Conservation (phyloP, 2,888 invertebrate genomes). For the Hoplodrina blanda region DNA sequence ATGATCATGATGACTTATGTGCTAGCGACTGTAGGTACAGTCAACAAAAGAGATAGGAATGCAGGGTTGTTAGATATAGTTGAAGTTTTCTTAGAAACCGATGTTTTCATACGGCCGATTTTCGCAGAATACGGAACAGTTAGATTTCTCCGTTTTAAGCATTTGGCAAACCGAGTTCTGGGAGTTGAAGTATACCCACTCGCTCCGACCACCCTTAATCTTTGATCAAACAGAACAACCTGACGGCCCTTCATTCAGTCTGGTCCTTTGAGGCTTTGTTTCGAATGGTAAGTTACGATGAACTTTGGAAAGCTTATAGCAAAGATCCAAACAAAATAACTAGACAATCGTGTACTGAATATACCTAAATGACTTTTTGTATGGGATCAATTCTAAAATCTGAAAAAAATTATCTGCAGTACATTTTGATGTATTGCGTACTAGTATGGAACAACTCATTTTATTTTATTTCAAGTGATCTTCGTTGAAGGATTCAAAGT, state of each 20-base stretch:
- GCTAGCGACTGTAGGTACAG: no score
- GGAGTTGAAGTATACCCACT: slow-evolving; percentile 26
- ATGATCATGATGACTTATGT: no score
- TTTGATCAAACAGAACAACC: slow-evolving; percentile 44
- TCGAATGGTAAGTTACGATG: slow-evolving; percentile 4
- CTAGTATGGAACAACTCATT: no score
- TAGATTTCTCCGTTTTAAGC: not conserved
- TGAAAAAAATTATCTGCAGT: no score
- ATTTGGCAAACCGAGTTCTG: slow-evolving; percentile 14
- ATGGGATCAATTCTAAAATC: no score
- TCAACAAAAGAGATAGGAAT: no score
- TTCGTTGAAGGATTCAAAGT: no score
- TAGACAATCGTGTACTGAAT: no score
- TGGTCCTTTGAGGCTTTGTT: slow-evolving; percentile 15
- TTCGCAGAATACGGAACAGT: not conserved
- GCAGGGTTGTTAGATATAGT: no score
- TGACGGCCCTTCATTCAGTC: slow-evolving; percentile 7
- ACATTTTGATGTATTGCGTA: no score
- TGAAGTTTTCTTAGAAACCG: not conserved
- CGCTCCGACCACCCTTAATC: slow-evolving; percentile 33
- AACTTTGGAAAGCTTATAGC: not conserved
- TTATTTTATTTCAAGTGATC: no score
- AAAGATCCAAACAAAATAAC: not conserved
- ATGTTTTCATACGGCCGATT: not conserved
- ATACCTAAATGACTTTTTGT: not conserved